Conservation (phyloP, 2,888 invertebrate species). For the Melinopterus prodromus region DNA sequence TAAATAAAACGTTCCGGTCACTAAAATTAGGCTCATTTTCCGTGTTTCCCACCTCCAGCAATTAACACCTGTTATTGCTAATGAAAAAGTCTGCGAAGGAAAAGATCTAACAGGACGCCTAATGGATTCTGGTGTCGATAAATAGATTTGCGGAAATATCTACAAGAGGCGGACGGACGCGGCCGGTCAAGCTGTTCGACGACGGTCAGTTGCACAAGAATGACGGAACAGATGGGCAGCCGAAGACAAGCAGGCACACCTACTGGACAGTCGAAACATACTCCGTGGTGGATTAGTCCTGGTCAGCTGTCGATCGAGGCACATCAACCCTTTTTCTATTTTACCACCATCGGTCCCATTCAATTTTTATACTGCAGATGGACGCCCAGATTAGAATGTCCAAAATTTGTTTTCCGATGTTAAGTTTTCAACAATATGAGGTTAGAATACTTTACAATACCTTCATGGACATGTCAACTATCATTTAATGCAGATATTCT, state of each 20-base stretch:
- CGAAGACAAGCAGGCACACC: slow-evolving; percentile 20
- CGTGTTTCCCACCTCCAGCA: not conserved
- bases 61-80: not conserved
- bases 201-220: slow-evolving; percentile 24
- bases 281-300: slow-evolving; percentile 16
- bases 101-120: slow-evolving; percentile 17
- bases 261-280: slow-evolving; percentile 15
- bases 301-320: slow-evolving; percentile 19
- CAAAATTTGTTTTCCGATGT: not conserved
- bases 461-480: too few relatives aligned
- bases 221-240: slow-evolving; percentile 24
- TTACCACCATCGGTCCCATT: slow-evolving; percentile 8
- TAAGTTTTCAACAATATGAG: too few relatives aligned
- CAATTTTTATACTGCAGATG: slow-evolving; percentile 5
- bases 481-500: too few relatives aligned
- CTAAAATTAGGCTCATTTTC: not conserved
- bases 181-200: slow-evolving; percentile 18
- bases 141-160: slow-evolving; percentile 26
- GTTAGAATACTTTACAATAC: too few relatives aligned
- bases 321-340: slow-evolving; percentile 8
- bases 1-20: not conserved
- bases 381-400: not conserved
- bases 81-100: not conserved
- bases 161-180: not conserved
- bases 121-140: slow-evolving; percentile 17